Evolutionary conservation across 2,888 invertebrate species (phyloP).

Genomic region (Brachycybe producta): DNA sequence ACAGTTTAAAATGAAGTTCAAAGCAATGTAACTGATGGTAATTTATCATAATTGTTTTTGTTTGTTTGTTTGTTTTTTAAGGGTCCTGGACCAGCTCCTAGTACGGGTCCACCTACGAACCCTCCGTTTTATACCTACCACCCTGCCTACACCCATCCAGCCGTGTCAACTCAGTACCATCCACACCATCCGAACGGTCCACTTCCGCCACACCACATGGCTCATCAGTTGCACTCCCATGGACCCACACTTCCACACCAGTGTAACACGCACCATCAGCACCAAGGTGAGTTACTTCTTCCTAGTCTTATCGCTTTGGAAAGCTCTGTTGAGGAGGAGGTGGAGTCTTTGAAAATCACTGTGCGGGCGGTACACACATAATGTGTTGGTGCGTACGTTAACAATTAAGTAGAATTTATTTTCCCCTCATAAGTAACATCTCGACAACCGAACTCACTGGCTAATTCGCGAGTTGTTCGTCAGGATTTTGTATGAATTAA

Average conservation of each 20-base stretch:
- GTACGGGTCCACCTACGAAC: conserved; percentile 7
- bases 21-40: conserved; percentile 27
- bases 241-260: conserved; percentile 20
- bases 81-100: conserved; percentile 9
- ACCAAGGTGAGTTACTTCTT: conserved; percentile 22
- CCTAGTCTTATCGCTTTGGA: too few species aligned
- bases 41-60: background rate
- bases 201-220: conserved; percentile 4
- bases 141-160: conserved; percentile 7
- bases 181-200: conserved; percentile 12
- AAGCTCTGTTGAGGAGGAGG: too few species aligned
- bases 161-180: too few species aligned
- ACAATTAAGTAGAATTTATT: too few species aligned
- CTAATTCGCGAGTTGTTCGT: too few species aligned
- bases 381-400: too few species aligned
- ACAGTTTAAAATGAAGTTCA: conserved; percentile 19
- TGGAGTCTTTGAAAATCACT: too few species aligned
- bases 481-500: too few species aligned
- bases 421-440: too few species aligned
- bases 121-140: conserved; percentile 10
- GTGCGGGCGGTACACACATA: too few species aligned
- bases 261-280: conserved; percentile 22
- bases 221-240: conserved; percentile 3
- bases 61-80: background rate
- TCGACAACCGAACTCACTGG: too few species aligned